Conservation (phyloP, 1,140 invertebrate species). For the Pygmarrhopalites habei region DNA sequence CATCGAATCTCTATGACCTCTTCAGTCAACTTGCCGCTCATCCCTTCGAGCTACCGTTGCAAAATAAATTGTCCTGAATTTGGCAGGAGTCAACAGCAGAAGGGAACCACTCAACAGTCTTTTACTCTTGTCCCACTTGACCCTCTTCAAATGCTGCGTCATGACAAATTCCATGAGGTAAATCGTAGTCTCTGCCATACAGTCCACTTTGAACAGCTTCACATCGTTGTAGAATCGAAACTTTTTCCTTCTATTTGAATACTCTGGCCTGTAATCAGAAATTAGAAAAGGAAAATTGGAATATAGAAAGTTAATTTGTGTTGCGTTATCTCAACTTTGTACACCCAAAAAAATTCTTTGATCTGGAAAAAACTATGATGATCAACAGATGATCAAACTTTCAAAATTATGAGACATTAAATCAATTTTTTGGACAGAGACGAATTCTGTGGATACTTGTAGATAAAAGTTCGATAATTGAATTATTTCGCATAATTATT, state of each 20-base stretch:
- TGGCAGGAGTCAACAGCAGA: conserved; percentile 59
- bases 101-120: conserved; percentile 63
- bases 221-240: conserved; percentile 13
- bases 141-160: conserved; percentile 25
- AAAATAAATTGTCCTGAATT: conserved; percentile 59
- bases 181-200: background rate
- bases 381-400: no score
- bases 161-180: background rate
- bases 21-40: background rate
- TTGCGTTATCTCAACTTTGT: no score
- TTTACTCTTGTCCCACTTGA: conserved; percentile 46
- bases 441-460: no score
- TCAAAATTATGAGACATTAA: no score
- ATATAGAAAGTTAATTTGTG: no score
- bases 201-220: background rate
- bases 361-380: no score
- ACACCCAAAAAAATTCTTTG: no score
- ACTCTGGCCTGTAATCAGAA: conserved; percentile 5
- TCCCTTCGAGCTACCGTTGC: conserved; percentile 58
- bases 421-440: background rate
- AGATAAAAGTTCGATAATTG: no score
- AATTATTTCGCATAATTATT: background rate
- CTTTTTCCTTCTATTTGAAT: conserved; percentile 2
- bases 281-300: no score
- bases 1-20: conserved; percentile 7